A percentile compares a stretch with the other conserved stretches of the same genome.
Conservation (phyloP, 1,140 invertebrate genomes). For the Asobara japonica region DNA sequence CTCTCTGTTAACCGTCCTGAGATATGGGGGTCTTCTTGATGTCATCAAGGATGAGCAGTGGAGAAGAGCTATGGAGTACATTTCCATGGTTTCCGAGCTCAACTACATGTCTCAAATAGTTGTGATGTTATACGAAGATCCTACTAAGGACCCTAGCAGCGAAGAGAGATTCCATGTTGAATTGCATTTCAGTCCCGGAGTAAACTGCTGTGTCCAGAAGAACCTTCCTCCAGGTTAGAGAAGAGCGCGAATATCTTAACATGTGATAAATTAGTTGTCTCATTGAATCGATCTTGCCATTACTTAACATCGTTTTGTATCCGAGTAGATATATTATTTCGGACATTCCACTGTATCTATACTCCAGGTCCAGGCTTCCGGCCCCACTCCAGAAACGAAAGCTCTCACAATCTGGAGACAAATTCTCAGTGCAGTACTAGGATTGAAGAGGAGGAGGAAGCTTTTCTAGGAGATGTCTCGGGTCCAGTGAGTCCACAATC, state of each 20-base stretch:
- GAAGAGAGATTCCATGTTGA: constrained; percentile 96
- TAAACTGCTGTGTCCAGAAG: constrained; percentile 95
- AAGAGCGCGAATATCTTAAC: too few relatives aligned
- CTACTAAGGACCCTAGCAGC: constrained; percentile 90
- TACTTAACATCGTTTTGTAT: too few relatives aligned
- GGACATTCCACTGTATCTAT: too few relatives aligned
- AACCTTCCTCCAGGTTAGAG: constrained; percentile 90
- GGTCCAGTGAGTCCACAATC: constrained; percentile 38
- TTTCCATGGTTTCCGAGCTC: constrained; percentile 95
- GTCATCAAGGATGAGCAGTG: constrained; percentile 96
- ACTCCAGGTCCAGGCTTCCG: constrained; percentile 92
- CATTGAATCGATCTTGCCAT: too few relatives aligned
- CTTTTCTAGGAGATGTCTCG: constrained; percentile 52
- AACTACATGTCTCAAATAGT: constrained; percentile 99
- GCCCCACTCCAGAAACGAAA: constrained; percentile 88
- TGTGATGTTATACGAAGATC: constrained; percentile 99
- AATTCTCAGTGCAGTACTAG: constrained; percentile 67
- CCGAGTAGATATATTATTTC: too few relatives aligned
- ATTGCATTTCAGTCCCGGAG: constrained; percentile 96
- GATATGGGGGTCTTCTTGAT: constrained; percentile 92
- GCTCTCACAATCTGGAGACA: constrained; percentile 61
- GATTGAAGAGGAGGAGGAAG: constrained; percentile 73
- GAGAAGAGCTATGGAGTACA: constrained; percentile 97
- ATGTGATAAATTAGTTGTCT: too few relatives aligned
- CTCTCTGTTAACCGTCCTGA: constrained; percentile 93